Evolutionary conservation across 2,888 invertebrate species (phyloP).

Genomic region (Amphiduros pacificus): DNA sequence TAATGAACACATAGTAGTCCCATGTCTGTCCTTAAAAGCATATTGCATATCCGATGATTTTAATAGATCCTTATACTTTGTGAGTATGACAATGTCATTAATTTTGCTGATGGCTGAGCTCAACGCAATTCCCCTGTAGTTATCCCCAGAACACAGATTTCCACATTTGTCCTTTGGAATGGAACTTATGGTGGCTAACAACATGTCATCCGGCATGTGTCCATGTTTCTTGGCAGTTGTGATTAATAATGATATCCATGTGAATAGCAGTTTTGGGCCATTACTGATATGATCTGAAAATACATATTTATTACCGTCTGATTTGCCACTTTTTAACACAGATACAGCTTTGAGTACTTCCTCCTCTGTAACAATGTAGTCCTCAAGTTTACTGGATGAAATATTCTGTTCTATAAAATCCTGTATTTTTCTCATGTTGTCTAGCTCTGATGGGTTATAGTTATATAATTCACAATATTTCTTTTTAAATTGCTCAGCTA

Average conservation of each 20-base stretch:
- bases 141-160: neutral
- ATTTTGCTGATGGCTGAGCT: neutral
- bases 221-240: neutral
- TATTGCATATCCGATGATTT: neutral
- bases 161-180: neutral
- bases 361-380: neutral
- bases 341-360: neutral
- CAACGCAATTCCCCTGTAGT: neutral
- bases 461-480: too few species aligned
- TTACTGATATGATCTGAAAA: neutral
- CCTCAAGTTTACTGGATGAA: too few species aligned
- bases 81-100: constrained; percentile 5
- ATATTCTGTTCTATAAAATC: too few species aligned
- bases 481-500: too few species aligned
- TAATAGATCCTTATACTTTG: neutral
- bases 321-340: neutral
- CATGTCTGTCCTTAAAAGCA: neutral
- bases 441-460: too few species aligned
- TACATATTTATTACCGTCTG: neutral
- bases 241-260: neutral
- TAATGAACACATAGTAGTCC: neutral
- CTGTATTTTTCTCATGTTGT: too few species aligned
- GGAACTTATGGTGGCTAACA: neutral
- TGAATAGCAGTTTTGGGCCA: neutral
- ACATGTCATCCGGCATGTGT: neutral